Evolutionary conservation across 2,113 vertebrate genomes (phyloP).

Genomic region (Coturnix japonica): DNA sequence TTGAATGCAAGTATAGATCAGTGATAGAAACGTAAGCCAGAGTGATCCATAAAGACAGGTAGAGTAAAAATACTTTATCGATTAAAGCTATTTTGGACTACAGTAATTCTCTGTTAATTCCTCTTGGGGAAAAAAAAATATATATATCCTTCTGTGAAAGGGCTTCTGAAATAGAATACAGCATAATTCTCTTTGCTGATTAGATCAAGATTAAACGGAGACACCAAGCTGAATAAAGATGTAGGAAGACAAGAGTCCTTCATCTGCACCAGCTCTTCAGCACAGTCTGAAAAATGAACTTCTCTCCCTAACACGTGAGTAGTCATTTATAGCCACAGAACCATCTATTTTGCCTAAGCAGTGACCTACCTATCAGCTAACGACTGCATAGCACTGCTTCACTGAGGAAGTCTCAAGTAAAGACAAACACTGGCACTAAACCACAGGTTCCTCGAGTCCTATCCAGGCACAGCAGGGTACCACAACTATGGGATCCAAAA

Average conservation of each 20-base stretch:
- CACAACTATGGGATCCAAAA: background rate
- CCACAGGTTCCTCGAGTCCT: background rate
- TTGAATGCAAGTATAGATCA: background rate
- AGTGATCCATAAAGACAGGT: background rate
- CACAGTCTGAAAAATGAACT: background rate
- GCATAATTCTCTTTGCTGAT: background rate
- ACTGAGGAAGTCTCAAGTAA: background rate
- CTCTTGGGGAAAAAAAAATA: background rate
- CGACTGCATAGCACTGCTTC: background rate
- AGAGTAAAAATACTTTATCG: background rate
- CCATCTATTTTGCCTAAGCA: background rate
- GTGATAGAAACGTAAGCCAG: background rate
- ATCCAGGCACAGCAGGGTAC: background rate
- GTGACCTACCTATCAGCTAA: background rate
- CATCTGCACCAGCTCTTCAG: background rate
- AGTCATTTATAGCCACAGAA: background rate
- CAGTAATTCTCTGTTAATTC: background rate
- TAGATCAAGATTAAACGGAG: background rate
- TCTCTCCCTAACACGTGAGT: background rate
- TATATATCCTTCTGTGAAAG: background rate
- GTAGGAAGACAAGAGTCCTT: background rate
- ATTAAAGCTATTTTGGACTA: background rate
- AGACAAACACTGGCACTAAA: background rate
- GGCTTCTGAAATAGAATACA: background rate
- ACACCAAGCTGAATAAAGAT: background rate